Evolutionary conservation across 2,888 invertebrate species (phyloP), one percentile per base, ranked within the genome.

Genomic region (Chalcis sispes): DNA sequence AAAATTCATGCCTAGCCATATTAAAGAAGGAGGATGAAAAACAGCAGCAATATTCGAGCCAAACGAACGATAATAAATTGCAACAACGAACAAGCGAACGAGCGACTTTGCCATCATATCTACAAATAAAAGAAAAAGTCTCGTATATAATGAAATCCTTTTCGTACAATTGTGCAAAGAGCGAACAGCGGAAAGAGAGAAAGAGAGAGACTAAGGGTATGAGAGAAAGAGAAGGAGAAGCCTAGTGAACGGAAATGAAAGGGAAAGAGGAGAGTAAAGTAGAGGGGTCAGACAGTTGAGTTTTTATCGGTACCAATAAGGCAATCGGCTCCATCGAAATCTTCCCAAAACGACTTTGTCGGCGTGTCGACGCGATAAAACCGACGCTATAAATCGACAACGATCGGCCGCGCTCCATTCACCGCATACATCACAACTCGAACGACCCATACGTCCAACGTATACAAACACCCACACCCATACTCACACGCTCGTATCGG

Each of bases 131-230:
- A 56, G 48, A 61, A 72, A 73, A 62, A 62, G 48, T 32, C 48
- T 32, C 52, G 61, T 69, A 65, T 72, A 75, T 75, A 72, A 75
- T 77, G 72, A 69, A 77, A 77, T 77, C 65, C 50, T 71, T 67
- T 74, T 42, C 32, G n/a, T 52, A 1, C 56, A 66, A 54, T 66
- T 27, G 65, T 10, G 54, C 23, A 56, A 48, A 72, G 64, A 42
- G 56, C 54, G 46, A 52, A 18, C 10, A 42, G 52, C 3, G 29
- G 48, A 10, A 1, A 52, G 32, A 70, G 50, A 70, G 32, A 64
- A 36, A 50, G 48, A 71, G 36, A 70, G 18, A 18, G 13, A 32
- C 52, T 13, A 48, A 0, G 18, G 32, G 58, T 18, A 23, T 42
- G 32, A 72, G 56, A 32, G 58, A 36, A 10, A 54, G 32, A 50